phyloP scores from a whole-genome alignment of 1,140 invertebrate genomes.

The Lepidurus arcticus region DNA sequence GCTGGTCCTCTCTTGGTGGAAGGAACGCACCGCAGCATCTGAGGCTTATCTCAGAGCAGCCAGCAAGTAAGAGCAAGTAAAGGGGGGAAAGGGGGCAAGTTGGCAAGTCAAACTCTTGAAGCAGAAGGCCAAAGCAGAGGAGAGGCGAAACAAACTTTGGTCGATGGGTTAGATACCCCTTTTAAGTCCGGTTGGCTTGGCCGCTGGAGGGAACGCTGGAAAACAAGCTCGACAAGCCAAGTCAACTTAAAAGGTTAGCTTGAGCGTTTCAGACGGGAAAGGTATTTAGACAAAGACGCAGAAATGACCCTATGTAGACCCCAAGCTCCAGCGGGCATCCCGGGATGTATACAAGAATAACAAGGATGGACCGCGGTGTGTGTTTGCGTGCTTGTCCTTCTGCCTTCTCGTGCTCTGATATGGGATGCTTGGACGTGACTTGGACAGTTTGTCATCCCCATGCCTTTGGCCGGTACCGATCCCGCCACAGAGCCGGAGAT shows the following conservation, averaged over 20 bases:
- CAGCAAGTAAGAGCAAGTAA: slow-evolving; percentile 13
- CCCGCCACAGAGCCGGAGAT: no score
- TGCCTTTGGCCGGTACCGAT: no score
- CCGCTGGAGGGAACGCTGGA: neutral
- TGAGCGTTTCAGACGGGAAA: neutral
- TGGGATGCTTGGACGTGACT: no score
- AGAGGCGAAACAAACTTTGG: slow-evolving; percentile 1
- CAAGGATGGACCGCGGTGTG: no score
- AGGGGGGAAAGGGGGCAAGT: neutral
- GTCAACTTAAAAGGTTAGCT: slow-evolving; percentile 8
- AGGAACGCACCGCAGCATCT: slow-evolving; percentile 13
- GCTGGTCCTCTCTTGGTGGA: neutral
- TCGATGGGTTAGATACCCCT: neutral
- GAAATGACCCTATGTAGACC: neutral
- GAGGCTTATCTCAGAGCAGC: neutral
- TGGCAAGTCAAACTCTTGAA: slow-evolving; percentile 2
- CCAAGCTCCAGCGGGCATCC: neutral
- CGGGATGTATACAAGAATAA: no score
- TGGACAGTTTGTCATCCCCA: no score
- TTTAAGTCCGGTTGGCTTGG: neutral
- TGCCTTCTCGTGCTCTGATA: no score
- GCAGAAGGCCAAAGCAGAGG: neutral
- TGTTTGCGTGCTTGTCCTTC: no score
- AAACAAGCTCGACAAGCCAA: neutral
- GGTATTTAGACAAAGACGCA: neutral